Conservation (phyloP, 2,113 vertebrate species). For the Indicator indicator region DNA sequence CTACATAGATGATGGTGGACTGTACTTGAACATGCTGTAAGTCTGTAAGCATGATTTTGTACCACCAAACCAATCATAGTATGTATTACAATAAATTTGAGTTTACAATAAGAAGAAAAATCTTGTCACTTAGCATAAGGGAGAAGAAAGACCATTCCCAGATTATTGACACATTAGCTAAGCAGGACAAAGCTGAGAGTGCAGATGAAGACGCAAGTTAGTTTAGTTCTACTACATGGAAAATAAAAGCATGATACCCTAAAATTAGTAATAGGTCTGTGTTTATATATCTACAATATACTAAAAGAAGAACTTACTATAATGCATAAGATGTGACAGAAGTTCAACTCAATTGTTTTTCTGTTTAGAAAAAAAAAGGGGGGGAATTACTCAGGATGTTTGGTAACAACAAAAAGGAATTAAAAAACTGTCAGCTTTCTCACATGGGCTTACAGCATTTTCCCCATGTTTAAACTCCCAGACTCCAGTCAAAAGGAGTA, state of each 20-base stretch:
- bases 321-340: neutral
- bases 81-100: neutral
- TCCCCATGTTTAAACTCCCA: neutral
- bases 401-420: neutral
- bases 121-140: neutral
- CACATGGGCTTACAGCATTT: neutral
- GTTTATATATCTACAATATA: neutral
- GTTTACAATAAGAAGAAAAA: neutral
- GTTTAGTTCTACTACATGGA: neutral
- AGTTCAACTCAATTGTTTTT: neutral
- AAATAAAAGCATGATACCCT: neutral
- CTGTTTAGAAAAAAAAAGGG: neutral
- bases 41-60: conserved; percentile 24
- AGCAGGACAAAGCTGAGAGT: neutral
- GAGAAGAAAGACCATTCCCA: neutral
- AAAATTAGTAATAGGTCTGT: neutral
- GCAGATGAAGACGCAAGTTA: neutral
- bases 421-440: fast-evolving
- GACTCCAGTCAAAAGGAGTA: neutral
- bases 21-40: conserved; percentile 17
- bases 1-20: conserved; percentile 15
- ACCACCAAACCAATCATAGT: neutral
- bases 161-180: neutral
- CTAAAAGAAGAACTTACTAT: neutral
- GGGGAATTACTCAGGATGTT: neutral